These are phyloP conservation scores for Boloria selene DNA, from an alignment of 2,888 invertebrate species.

Conservation along the genomic window DNA sequence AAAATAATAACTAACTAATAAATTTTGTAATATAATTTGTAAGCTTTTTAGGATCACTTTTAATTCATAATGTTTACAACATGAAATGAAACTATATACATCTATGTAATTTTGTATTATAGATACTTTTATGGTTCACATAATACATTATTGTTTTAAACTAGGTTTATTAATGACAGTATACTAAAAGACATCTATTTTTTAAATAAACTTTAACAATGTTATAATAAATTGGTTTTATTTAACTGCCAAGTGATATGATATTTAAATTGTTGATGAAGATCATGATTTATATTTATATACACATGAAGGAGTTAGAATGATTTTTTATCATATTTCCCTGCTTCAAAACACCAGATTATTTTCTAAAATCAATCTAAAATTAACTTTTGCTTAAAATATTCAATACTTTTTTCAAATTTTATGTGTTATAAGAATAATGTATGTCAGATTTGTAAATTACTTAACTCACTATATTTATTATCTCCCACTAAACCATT, in stretches of 20 bases:
- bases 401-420: not conserved
- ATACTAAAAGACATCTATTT: slow-evolving; percentile 49
- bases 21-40: not conserved
- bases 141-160: slow-evolving; percentile 75
- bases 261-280: slow-evolving; percentile 56
- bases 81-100: slow-evolving; percentile 53
- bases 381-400: not conserved
- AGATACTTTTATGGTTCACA: slow-evolving; percentile 80
- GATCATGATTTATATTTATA: slow-evolving; percentile 43
- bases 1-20: too few species aligned
- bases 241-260: slow-evolving; percentile 85
- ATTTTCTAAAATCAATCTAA: not conserved
- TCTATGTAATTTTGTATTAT: slow-evolving; percentile 82
- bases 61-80: not conserved
- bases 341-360: slow-evolving; percentile 5
- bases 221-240: slow-evolving; percentile 64
- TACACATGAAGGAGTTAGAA: slow-evolving; percentile 41
- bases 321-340: slow-evolving; percentile 20
- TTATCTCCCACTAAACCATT: slow-evolving; percentile 6
- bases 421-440: slow-evolving; percentile 19
- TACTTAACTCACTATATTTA: slow-evolving; percentile 3
- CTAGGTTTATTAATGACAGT: slow-evolving; percentile 57
- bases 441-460: slow-evolving; percentile 12
- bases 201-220: slow-evolving; percentile 64
- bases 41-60: not conserved